Evolutionary conservation across 2,797 vertebrate species (phyloP).

Genomic region (Myotis vivesi): DNA sequence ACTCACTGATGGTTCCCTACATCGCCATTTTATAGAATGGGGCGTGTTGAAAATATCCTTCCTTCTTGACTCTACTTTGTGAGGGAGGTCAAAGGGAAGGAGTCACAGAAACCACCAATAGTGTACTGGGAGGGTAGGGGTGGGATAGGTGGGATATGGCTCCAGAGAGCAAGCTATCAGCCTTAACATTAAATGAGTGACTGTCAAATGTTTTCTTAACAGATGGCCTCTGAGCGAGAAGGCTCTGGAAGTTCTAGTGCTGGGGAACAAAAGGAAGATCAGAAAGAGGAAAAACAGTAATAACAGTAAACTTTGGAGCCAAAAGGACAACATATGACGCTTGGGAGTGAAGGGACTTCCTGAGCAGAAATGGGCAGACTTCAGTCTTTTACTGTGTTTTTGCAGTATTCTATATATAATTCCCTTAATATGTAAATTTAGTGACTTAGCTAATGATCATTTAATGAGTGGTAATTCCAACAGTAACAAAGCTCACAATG

Average conservation of each 20-base stretch:
- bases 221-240: conserved; percentile 98
- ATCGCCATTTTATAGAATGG: background rate
- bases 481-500: conserved; percentile 54
- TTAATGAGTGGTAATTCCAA: conserved; percentile 79
- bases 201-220: conserved; percentile 63
- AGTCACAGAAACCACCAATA: background rate
- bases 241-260: conserved; percentile 85
- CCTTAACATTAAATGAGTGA: background rate
- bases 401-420: conserved; percentile 91
- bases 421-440: conserved; percentile 86
- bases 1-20: background rate
- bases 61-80: background rate
- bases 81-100: background rate
- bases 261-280: conserved; percentile 93
- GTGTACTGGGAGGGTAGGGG: background rate
- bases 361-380: conserved; percentile 87
- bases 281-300: conserved; percentile 91
- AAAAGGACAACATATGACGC: conserved; percentile 83
- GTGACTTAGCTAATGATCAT: conserved; percentile 83
- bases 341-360: conserved; percentile 84
- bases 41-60: background rate
- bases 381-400: conserved; percentile 94
- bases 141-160: background rate
- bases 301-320: conserved; percentile 68
- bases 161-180: background rate